Evolutionary conservation across 2,888 invertebrate genomes (phyloP).

Genomic region (Argyra leucocephala): DNA sequence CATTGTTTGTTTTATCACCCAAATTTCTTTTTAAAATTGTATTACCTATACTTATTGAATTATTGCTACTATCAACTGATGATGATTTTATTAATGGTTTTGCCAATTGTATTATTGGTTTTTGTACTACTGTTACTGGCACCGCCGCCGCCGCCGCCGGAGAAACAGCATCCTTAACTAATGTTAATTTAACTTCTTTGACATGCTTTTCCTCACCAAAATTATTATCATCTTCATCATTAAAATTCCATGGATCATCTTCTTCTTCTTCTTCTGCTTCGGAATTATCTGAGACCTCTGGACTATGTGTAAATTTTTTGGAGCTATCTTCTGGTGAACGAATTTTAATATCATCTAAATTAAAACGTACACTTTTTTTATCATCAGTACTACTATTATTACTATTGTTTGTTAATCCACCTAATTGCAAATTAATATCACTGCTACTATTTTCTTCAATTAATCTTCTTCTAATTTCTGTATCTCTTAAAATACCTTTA

Average conservation of each 20-base stretch:
- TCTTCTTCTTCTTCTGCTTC: constrained; percentile 33
- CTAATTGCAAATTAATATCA: not conserved
- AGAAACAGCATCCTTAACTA: constrained; percentile 37
- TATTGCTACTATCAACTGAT: not conserved
- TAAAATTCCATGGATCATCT: constrained; percentile 33
- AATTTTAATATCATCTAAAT: constrained; percentile 40
- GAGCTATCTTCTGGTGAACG: constrained; percentile 34
- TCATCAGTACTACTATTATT: constrained; percentile 47
- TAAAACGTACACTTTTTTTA: constrained; percentile 64
- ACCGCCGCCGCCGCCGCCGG: constrained; percentile 26
- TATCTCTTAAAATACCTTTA: constrained; percentile 57
- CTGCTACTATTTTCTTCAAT: constrained; percentile 25
- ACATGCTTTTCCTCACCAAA: constrained; percentile 41
- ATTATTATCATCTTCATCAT: constrained; percentile 29
- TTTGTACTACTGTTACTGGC: too few species aligned
- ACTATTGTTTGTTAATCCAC: constrained; percentile 16
- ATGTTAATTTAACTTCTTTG: constrained; percentile 39
- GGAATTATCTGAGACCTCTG: constrained; percentile 34
- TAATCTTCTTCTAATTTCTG: constrained; percentile 39
- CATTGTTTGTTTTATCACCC: constrained; percentile 19
- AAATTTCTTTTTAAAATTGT: constrained; percentile 16
- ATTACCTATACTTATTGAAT: not conserved
- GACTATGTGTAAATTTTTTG: constrained; percentile 31
- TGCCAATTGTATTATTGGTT: not conserved
- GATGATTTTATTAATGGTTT: constrained; percentile 10